A percentile compares a stretch with the other conserved stretches of the same genome.
Conservation (phyloP, 2,888 invertebrate species). For the Doris montereyensis region DNA sequence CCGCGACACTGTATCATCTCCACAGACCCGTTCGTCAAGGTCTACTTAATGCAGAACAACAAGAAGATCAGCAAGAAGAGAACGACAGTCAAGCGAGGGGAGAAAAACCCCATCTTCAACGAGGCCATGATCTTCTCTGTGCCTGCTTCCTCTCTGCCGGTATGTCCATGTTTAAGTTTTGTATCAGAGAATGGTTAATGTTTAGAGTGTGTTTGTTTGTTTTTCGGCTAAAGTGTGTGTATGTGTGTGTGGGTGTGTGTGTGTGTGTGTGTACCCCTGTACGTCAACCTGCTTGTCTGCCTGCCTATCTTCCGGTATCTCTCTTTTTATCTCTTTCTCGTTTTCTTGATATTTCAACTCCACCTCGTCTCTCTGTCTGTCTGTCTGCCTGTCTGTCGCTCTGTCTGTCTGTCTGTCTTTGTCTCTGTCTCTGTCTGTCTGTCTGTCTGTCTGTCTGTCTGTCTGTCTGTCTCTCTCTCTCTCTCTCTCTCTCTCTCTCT, state of each 20-base stretch:
- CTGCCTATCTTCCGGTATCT: too few species aligned
- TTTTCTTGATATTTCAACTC: too few species aligned
- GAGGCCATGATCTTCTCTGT: slow-evolving; percentile 89
- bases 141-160: slow-evolving; percentile 81
- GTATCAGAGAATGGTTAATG: not conserved
- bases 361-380: slow-evolving; percentile 1
- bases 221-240: not conserved
- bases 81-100: slow-evolving; percentile 83
- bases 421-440: slow-evolving; percentile 18
- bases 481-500: not conserved
- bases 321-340: too few species aligned
- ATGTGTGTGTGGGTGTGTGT: not conserved
- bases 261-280: slow-evolving; percentile 5
- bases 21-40: slow-evolving; percentile 85
- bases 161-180: slow-evolving; percentile 44
- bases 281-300: not conserved
- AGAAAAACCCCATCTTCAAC: slow-evolving; percentile 85
- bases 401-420: too few species aligned
- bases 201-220: not conserved
- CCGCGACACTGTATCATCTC: too few species aligned
- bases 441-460: slow-evolving; percentile 15
- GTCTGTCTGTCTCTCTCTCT: not conserved
- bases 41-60: slow-evolving; percentile 85
- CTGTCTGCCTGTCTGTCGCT: too few species aligned
- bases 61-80: slow-evolving; percentile 88